Evolutionary conservation across 1,140 invertebrate species (phyloP), one percentile per base, ranked within the genome.

Genomic region (Hydropsyche tenuis): DNA sequence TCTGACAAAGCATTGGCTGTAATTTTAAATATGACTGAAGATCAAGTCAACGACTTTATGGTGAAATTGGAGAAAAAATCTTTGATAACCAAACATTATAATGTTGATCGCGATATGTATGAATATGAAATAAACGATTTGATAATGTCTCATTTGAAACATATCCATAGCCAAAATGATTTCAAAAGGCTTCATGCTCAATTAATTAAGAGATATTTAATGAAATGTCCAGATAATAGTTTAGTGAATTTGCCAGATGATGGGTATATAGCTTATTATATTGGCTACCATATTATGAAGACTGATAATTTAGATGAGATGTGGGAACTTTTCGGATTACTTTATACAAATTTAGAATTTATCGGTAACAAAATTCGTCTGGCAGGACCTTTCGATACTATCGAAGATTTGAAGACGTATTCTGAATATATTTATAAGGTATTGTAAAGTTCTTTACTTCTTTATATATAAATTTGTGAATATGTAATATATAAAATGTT

Each of bases 61-160:
- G 70, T 64, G 20, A n/a, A 48, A 1, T 69, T 75, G 1, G 74
- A 71, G 51, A 66, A 73, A 23, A 74, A 77, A 48, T 75, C 73
- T 11, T 53, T 77, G 2, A 56, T 73, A 14, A 75, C 71, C 11
- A 70, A 73, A 60, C 76, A 77, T 66, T 77, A 48, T 30, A 77
- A 66, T 53, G 4, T 37, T 6, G 73, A 73, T n/a, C 62, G 48
- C 3, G 70, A 70, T 12, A 73, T 18, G 14, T 77, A 77, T 46
- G 69, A 77, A 60, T 77, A 77, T 60, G 76, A 77, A 71, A 43
- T 77, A 2, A 73, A 74, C 43, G 76, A 77, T 69, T 65, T 75
- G 66, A 75, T 77, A 0, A 51, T 75, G 46, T 23, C 65, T 6
- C 70, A 77, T 46, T 66, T 77, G 27, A 75, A 71, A 69, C 48